A percentile compares a stretch with the other conserved stretches of the same genome.
Conservation (phyloP, 35 echinoderm and acorn worm genomes). For the Chiridota heheva region DNA sequence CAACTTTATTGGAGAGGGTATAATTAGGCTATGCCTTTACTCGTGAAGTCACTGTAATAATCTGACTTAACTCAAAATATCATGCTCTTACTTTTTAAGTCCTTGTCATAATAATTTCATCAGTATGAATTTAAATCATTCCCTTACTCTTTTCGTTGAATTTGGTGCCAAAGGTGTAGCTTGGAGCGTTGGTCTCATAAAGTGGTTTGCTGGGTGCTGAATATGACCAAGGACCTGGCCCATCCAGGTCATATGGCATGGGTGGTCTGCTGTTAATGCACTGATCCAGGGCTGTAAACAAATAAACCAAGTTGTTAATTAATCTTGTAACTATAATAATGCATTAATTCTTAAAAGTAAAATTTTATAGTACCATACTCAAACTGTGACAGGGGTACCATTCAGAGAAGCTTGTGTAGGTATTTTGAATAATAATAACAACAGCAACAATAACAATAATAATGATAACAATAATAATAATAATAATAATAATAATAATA, state of each 20-base stretch:
- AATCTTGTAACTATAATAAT: background rate
- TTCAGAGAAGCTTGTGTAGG: background rate
- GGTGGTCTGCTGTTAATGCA: slow-evolving; percentile 93
- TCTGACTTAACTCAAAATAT: no score
- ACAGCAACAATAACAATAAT: no score
- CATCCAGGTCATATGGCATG: slow-evolving; percentile 88
- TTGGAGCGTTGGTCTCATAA: slow-evolving; percentile 87
- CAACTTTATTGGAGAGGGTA: no score
- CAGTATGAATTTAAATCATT: no score
- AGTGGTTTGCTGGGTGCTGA: slow-evolving; percentile 82
- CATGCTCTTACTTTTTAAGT: no score
- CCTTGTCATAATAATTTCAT: no score
- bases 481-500: no score
- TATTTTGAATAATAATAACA: no score
- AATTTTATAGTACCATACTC: background rate
- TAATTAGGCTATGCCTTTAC: no score
- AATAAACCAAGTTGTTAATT: background rate
- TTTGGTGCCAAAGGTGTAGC: slow-evolving; percentile 78
- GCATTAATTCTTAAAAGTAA: background rate
- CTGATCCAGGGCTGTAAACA: slow-evolving; percentile 67
- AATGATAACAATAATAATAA: no score
- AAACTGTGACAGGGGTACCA: background rate
- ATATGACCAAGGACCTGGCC: slow-evolving; percentile 83
- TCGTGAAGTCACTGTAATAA: no score
- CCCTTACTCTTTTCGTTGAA: slow-evolving; percentile 89